Percentiles rank a stretch among this genome's conserved stretches.
Evolutionary conservation across 2,113 vertebrate genomes (phyloP).

Genomic region (Lepisosteus oculatus): DNA sequence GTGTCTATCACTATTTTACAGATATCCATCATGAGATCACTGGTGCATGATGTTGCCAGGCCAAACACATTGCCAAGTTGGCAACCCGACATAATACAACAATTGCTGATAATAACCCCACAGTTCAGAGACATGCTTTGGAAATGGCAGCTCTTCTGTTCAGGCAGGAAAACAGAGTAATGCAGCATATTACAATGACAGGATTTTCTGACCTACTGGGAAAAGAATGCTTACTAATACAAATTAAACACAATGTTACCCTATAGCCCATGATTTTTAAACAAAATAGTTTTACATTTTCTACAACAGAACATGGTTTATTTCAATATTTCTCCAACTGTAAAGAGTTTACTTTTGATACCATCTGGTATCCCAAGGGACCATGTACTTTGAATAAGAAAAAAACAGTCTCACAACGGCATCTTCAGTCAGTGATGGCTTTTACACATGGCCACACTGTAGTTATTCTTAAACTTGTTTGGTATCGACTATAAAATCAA

Average conservation of each 20-base stretch:
- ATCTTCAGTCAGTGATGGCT: conserved; percentile 25
- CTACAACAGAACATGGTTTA: conserved; percentile 23
- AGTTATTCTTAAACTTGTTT: conserved; percentile 21
- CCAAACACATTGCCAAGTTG: not conserved
- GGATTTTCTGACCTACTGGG: too few species aligned
- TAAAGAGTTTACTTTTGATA: conserved; percentile 34
- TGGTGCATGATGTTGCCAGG: conserved; percentile 7
- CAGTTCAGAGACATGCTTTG: too few species aligned
- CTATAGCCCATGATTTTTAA: too few species aligned
- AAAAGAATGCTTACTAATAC: too few species aligned
- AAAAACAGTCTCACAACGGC: conserved; percentile 16
- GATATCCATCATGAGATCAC: not conserved
- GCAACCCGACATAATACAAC: not conserved
- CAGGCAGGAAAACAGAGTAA: too few species aligned
- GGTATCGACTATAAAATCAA: conserved; percentile 9
- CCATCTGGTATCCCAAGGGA: conserved; percentile 33
- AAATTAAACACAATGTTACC: too few species aligned
- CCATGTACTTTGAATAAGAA: conserved; percentile 26
- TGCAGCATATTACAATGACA: too few species aligned
- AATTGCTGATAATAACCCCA: not conserved
- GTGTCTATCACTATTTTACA: not conserved
- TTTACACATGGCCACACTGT: conserved; percentile 30
- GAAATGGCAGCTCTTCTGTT: too few species aligned
- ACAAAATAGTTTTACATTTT: conserved; percentile 4
- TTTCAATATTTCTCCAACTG: conserved; percentile 34